Evolutionary conservation across 2,797 vertebrate species (phyloP).

Genomic region (Crypturellus tataupa): DNA sequence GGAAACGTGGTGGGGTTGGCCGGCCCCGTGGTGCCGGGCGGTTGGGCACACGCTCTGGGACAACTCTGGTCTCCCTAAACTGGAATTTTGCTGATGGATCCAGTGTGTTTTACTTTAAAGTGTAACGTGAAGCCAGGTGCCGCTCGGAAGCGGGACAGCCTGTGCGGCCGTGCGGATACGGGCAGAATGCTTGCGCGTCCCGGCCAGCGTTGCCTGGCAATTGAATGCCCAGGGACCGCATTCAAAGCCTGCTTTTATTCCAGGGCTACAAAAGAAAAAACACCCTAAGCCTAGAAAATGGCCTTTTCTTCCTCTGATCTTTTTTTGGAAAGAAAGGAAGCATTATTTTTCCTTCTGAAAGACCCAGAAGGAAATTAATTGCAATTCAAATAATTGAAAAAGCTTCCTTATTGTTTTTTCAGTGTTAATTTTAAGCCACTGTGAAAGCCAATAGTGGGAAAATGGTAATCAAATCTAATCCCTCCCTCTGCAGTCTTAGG

Average conservation of each 20-base stretch:
- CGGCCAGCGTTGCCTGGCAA: background rate
- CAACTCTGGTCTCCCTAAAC: background rate
- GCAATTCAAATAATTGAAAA: background rate
- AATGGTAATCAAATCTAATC: background rate
- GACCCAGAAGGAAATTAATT: background rate
- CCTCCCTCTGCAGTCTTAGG: background rate
- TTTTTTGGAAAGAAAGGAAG: background rate
- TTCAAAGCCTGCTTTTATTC: background rate
- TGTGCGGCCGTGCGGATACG: too few species aligned
- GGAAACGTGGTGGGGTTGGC: background rate
- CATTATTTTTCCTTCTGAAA: background rate
- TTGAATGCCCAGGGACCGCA: fast-evolving
- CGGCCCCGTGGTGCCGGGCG: fast-evolving
- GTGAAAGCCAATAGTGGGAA: background rate
- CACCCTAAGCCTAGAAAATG: background rate
- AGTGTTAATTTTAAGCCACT: background rate
- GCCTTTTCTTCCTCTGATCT: background rate
- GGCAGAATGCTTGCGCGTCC: background rate
- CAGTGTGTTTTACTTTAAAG: background rate
- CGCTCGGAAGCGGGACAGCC: background rate
- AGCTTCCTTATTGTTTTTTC: background rate
- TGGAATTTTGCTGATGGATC: background rate
- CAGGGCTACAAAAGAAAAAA: background rate
- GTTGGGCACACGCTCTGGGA: background rate
- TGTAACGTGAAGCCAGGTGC: background rate